Evolutionary conservation across 2,888 invertebrate species (phyloP).

Genomic region (Onthophagus sagittarius): DNA sequence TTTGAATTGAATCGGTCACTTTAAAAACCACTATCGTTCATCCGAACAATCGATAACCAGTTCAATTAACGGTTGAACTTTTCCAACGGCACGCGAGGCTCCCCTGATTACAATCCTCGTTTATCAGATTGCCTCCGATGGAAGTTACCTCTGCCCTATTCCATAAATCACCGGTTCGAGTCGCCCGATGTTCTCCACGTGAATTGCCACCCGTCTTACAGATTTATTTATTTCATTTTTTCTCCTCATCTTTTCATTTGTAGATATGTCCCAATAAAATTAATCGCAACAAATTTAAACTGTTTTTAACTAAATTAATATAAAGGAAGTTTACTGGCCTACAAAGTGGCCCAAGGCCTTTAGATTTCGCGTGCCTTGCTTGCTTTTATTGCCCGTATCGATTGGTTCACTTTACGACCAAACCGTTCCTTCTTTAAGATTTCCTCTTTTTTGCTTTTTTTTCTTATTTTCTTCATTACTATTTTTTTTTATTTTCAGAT

Average conservation of each 20-base stretch:
- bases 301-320: not conserved
- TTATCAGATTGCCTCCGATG: not conserved
- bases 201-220: not conserved
- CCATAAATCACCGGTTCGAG: not conserved
- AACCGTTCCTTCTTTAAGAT: not conserved
- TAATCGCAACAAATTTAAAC: not conserved
- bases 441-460: not conserved
- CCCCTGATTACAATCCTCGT: not conserved
- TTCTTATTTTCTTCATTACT: not conserved
- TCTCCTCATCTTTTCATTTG: no score
- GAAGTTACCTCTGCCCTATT: not conserved
- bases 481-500: conserved; percentile 25
- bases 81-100: not conserved
- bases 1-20: no score
- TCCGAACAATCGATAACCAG: not conserved
- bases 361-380: not conserved
- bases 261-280: no score
- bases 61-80: not conserved
- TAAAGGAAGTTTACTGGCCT: not conserved
- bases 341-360: not conserved
- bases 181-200: no score
- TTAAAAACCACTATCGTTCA: not conserved
- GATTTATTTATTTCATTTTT: not conserved
- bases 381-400: not conserved
- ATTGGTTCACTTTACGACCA: not conserved